These are phyloP conservation scores for Oligia strigilis DNA, from an alignment of 2,888 invertebrate genomes.

Conservation along the genomic window DNA sequence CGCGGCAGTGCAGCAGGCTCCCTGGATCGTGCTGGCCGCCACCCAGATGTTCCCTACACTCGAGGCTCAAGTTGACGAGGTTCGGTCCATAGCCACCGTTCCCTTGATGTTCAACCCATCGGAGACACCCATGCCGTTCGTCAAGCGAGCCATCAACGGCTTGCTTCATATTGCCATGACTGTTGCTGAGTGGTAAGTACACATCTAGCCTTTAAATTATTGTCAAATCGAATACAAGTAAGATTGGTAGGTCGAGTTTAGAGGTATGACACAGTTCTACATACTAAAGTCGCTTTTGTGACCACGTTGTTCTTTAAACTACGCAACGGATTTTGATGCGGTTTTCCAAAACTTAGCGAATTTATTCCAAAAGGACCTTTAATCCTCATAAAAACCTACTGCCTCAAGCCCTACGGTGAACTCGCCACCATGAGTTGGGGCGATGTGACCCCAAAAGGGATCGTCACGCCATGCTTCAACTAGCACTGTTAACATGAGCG, in stretches of 20 bases:
- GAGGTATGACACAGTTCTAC: no score
- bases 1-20: slow-evolving; percentile 77
- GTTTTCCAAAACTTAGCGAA: no score
- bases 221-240: no score
- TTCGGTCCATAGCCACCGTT: slow-evolving; percentile 70
- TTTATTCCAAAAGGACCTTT: no score
- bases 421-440: not conserved
- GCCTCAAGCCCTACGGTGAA: not conserved
- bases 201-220: not conserved
- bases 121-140: slow-evolving; percentile 75
- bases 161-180: slow-evolving; percentile 52
- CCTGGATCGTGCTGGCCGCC: slow-evolving; percentile 79
- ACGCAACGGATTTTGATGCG: no score
- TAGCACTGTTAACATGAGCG: no score
- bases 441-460: not conserved
- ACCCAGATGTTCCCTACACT: slow-evolving; percentile 68
- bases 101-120: slow-evolving; percentile 72
- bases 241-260: not conserved
- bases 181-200: slow-evolving; percentile 68
- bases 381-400: not conserved
- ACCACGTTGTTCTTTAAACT: no score
- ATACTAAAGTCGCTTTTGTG: no score
- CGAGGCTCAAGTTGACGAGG: slow-evolving; percentile 76
- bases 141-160: slow-evolving; percentile 70
- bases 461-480: not conserved